Conservation (phyloP, 2,797 vertebrate species). For the Ctenochaetus hawaiiensis region DNA sequence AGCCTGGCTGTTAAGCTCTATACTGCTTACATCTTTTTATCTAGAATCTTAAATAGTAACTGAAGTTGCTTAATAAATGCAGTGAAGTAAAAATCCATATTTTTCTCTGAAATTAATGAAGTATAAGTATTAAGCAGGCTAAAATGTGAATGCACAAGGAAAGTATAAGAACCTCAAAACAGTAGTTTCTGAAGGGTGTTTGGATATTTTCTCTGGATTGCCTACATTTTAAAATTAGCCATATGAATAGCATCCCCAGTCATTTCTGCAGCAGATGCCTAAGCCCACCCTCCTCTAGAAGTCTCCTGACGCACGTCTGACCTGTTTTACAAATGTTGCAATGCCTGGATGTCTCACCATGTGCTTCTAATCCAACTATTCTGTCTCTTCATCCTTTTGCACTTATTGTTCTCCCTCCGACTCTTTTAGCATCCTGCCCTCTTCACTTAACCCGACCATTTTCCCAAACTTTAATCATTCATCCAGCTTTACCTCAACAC, state of each 20-base stretch:
- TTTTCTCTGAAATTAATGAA: not conserved
- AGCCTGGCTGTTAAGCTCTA: not conserved
- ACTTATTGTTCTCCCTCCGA: slow-evolving; percentile 10
- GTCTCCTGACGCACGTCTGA: slow-evolving; percentile 30
- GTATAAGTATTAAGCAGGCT: not conserved
- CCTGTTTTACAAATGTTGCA: slow-evolving; percentile 39
- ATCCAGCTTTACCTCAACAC: not conserved
- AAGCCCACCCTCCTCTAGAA: not conserved
- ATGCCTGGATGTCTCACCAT: slow-evolving; percentile 51
- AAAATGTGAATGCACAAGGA: too few relatives aligned
- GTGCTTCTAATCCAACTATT: slow-evolving; percentile 74
- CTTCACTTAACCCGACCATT: not conserved
- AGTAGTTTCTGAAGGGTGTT: not conserved
- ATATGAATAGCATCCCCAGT: not conserved
- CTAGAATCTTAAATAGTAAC: not conserved
- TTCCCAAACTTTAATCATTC: not conserved
- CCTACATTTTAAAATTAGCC: not conserved
- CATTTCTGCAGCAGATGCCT: slow-evolving; percentile 4
- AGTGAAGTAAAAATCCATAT: not conserved
- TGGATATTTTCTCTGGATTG: not conserved
- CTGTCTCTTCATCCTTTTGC: slow-evolving; percentile 28
- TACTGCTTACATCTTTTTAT: not conserved
- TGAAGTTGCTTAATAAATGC: not conserved
- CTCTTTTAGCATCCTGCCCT: slow-evolving; percentile 17
- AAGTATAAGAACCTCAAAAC: not conserved